These are phyloP conservation scores for Cordilura impudica DNA, from an alignment of 2,888 invertebrate species.

Conservation along the genomic window DNA sequence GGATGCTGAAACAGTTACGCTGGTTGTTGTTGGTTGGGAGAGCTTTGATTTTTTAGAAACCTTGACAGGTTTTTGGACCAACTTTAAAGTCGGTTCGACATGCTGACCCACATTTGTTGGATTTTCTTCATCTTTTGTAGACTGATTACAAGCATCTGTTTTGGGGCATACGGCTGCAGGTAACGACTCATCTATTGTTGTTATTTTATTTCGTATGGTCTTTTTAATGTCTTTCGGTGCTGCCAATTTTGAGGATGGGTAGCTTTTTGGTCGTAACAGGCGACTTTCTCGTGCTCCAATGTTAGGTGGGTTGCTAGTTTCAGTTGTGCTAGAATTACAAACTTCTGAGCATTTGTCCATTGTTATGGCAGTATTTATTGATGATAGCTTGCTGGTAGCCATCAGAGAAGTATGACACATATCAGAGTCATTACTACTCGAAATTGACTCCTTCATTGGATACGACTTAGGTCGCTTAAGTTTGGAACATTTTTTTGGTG, in stretches of 20 bases:
- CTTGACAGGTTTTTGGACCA: conserved; percentile 69
- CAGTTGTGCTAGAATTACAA: background rate
- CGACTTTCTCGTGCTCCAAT: conserved; percentile 69
- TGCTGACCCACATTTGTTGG: conserved; percentile 64
- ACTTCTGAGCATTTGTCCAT: conserved; percentile 26
- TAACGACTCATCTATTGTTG: conserved; percentile 60
- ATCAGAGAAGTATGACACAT: conserved; percentile 46
- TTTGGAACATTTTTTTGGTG: conserved; percentile 78
- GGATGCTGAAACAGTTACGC: conserved; percentile 67
- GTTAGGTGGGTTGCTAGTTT: background rate
- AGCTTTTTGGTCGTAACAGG: conserved; percentile 81
- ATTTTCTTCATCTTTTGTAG: conserved; percentile 49
- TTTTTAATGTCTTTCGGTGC: conserved; percentile 76
- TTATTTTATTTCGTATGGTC: conserved; percentile 69
- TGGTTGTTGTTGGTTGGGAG: conserved; percentile 70
- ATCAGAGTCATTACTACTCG: conserved; percentile 63
- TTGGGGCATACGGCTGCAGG: conserved; percentile 63
- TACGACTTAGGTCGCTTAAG: conserved; percentile 81
- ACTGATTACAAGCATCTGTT: conserved; percentile 71
- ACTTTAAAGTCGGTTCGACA: conserved; percentile 63
- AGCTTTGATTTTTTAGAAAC: conserved; percentile 72
- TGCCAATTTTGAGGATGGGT: conserved; percentile 78
- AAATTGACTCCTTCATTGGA: conserved; percentile 78
- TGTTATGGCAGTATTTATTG: conserved; percentile 30
- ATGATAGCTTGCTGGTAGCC: conserved; percentile 12